Base-by-base conservation (phyloP, 2,113 vertebrate genomes). In the Furnarius figulus region DNA sequence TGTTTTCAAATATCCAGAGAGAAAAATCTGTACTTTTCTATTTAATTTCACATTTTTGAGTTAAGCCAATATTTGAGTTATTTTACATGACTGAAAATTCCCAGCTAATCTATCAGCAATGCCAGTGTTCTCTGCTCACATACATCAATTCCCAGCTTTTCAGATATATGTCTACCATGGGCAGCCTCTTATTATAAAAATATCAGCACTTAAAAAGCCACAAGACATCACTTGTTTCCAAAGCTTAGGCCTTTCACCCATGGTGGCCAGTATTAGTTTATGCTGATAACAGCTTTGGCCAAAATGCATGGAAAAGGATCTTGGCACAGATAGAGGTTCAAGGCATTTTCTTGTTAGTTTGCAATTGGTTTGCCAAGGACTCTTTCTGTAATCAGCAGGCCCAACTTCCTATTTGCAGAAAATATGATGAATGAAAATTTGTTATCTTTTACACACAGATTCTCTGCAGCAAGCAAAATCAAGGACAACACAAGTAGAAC, bases 1-100 rank as follows among this genome's bases (percentile, higher is more conserved):
- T 98, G 94, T 94, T 94, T 85, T 94, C 59, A 70, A 75, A 79
- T 73, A 94, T 61, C 88, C 85, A n/a, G 63, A 95, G 79, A 89
- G 87, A 87, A 96, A 94, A 94, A 92, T 66, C 47, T 89, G 83
- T 62, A 77, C 87, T 74, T 87, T 94, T 65, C 46, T 67, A 95
- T 97, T 95, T 90, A 59, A 95, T 84, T 68, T 85, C 78, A 55
- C 47, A 21, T 73, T 72, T 95, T 84, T 49, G 78, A 47, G 72
- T 67, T 95, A 96, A 85, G 66, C 44, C 65, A 93, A 56, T 86
- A 92, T 77, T 84, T 52, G 47, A 76, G 42, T 61, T 96, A 86
- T 79, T 78, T 85, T 56, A 61, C 37, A 78, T 5, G 15, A 70
- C 78, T 55, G 87, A 95, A 39, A 95, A 58, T 49, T 88, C 80